phyloP scores from a whole-genome alignment of 2,888 invertebrate species.

The Nyleta sp. region DNA sequence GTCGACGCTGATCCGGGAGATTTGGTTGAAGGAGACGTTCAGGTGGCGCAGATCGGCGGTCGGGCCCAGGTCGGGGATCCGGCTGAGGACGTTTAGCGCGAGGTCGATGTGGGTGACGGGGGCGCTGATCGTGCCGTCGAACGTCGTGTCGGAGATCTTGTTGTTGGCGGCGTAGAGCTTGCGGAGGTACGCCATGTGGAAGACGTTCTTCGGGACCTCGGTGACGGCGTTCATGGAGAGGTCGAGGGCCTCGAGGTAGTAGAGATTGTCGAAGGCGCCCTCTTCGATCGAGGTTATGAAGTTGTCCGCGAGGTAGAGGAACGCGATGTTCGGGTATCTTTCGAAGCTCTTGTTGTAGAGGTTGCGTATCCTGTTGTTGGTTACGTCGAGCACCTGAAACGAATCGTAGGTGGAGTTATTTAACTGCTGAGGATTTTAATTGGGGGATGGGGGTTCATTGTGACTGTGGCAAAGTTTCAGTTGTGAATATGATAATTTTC shows the following conservation, averaged over 20 bases:
- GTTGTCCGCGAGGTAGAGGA: slow-evolving; percentile 85
- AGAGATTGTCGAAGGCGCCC: slow-evolving; percentile 83
- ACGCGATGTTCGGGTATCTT: slow-evolving; percentile 84
- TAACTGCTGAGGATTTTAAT: no score
- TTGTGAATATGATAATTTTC: no score
- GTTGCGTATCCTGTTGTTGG: slow-evolving; percentile 84
- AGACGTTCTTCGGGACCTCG: slow-evolving; percentile 83
- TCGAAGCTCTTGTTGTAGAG: slow-evolving; percentile 83
- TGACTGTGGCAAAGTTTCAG: no score
- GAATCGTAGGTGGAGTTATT: no score
- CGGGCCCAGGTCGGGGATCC: slow-evolving; percentile 85
- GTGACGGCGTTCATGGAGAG: slow-evolving; percentile 84
- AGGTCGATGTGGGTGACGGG: slow-evolving; percentile 86
- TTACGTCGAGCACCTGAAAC: slow-evolving; percentile 85
- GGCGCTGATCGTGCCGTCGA: slow-evolving; percentile 81
- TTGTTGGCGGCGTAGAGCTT: slow-evolving; percentile 86
- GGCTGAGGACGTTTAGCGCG: slow-evolving; percentile 85
- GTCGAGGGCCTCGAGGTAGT: slow-evolving; percentile 84
- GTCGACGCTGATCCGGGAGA: slow-evolving; percentile 82
- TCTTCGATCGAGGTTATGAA: slow-evolving; percentile 84
- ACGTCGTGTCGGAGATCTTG: slow-evolving; percentile 81
- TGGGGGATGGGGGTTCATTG: no score
- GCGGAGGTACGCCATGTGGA: slow-evolving; percentile 85
- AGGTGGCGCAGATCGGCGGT: slow-evolving; percentile 85
- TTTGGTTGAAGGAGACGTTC: slow-evolving; percentile 86